Evolutionary conservation across 2,888 invertebrate species (phyloP), one percentile per base, ranked within the genome.

Genomic region (Acleris cristana): DNA sequence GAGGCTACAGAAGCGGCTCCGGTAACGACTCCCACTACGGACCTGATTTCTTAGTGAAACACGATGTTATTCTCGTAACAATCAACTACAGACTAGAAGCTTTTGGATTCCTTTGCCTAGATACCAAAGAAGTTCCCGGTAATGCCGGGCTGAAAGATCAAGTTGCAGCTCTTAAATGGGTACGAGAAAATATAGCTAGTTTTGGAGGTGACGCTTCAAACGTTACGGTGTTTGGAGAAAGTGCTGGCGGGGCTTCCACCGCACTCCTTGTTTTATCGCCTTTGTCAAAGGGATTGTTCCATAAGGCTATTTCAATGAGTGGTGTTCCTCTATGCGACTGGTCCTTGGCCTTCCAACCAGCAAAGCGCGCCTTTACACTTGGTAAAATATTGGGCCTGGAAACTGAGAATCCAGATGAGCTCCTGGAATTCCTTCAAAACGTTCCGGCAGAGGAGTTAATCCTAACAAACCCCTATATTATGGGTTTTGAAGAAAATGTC

Each of bases 141-240:
- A 95, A 95, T 76, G 93, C 93, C 67, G 94, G 93, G 0, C 73
- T 94, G 19, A 94, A 94, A 72, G 86, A 86, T 52, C 84, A 84
- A 77, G 80, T 81, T 0, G 75, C 77, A 6, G 85, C 85, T 19
- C 65, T 85, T 21, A 79, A 73, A 64, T 86, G 85, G 85, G 77
- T 86, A 0, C 73, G 80, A 40, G 73, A 76, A 18, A 85, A 85
- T 57, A 83, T 86, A n/a, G 45, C 59, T 0, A 69, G 70, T 8
- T 85, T 85, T 61, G 85, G 85, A 14, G 86, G 86, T 8, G 78
- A 84, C 65, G 74, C 82, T 0, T 70, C 73, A 2, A 82, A 79
- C 59, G 75, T 86, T 0, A 86, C 86, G 0, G 64, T 86, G 18
- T 81, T 86, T 63, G 86, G 85, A 21, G 77, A 84, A 68, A 87